A percentile compares a stretch with the other conserved stretches of the same genome.
Evolutionary conservation across 2,888 invertebrate species (phyloP).

Genomic region (Acrobasis suavella): DNA sequence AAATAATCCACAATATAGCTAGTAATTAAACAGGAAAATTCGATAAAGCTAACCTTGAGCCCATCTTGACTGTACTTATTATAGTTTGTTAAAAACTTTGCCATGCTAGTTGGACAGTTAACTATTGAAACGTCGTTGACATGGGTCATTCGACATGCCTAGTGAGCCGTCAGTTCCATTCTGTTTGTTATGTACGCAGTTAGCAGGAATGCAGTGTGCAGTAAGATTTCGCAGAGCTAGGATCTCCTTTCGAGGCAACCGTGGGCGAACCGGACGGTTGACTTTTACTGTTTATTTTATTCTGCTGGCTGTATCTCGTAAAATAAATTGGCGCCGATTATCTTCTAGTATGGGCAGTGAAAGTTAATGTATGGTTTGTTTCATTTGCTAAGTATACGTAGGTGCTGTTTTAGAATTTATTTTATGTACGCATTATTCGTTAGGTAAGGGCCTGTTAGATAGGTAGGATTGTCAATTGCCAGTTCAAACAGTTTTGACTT

Average conservation of each 20-base stretch:
- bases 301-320: conserved; percentile 32
- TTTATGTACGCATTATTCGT: neutral
- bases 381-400: conserved; percentile 31
- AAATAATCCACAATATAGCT: neutral
- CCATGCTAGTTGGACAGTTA: conserved; percentile 1
- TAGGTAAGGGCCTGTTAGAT: no score
- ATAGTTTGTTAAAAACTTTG: neutral
- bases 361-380: conserved; percentile 37
- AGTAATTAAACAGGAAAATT: neutral
- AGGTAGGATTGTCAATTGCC: no score
- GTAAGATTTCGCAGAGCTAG: conserved; percentile 25
- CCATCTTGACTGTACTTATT: neutral
- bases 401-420: conserved; percentile 8
- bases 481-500: no score
- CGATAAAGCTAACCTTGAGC: neutral
- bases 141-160: conserved; percentile 12
- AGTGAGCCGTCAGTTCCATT: conserved; percentile 14
- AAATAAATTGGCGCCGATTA: conserved; percentile 47
- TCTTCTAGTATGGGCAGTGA: conserved; percentile 43
- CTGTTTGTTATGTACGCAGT: conserved; percentile 11
- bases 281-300: conserved; percentile 48
- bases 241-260: conserved; percentile 37
- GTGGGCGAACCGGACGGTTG: conserved; percentile 41
- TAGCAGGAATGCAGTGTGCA: conserved; percentile 16
- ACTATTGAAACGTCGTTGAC: conserved; percentile 7